phyloP scores from a whole-genome alignment of 2,797 vertebrate species.

The Chaunax sp. region DNA sequence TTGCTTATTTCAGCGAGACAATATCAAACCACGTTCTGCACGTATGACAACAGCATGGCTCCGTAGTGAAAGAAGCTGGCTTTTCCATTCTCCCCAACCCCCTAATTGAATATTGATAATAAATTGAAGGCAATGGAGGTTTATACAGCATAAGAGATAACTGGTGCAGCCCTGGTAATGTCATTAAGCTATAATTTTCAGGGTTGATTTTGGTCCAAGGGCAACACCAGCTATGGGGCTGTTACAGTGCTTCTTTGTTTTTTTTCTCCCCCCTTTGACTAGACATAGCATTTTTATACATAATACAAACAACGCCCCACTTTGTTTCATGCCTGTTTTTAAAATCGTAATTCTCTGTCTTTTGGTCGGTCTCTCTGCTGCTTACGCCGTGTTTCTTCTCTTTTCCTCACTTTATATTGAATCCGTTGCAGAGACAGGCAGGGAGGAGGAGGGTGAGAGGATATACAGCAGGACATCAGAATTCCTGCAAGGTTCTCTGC shows the following conservation, averaged over 20 bases:
- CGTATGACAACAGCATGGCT: too few species aligned
- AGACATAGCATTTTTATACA: too few species aligned
- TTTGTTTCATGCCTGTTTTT: conserved; percentile 15
- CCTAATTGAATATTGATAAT: conserved; percentile 73
- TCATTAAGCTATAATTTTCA: conserved; percentile 75
- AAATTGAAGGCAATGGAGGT: conserved; percentile 53
- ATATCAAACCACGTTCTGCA: too few species aligned
- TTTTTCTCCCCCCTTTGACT: conserved; percentile 37
- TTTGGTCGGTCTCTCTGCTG: conserved; percentile 21
- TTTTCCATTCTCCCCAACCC: conserved; percentile 24
- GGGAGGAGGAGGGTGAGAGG: conserved; percentile 43
- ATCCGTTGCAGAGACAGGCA: conserved; percentile 26
- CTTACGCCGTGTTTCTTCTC: conserved; percentile 8
- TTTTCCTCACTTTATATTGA: conserved; percentile 33
- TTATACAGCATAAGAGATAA: conserved; percentile 70
- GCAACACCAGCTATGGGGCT: conserved; percentile 68
- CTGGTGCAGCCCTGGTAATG: conserved; percentile 54
- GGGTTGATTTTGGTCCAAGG: conserved; percentile 77
- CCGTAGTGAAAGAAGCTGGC: too few species aligned
- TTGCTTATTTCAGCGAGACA: too few species aligned
- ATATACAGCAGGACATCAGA: conserved; percentile 81
- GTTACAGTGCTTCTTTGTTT: conserved; percentile 62
- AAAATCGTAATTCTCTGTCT: background rate
- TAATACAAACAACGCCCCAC: background rate
- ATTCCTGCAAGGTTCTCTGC: conserved; percentile 89